Evolutionary conservation across 2,113 vertebrate genomes (phyloP), one percentile per base, ranked within the genome.

Genomic region (Caretta caretta): DNA sequence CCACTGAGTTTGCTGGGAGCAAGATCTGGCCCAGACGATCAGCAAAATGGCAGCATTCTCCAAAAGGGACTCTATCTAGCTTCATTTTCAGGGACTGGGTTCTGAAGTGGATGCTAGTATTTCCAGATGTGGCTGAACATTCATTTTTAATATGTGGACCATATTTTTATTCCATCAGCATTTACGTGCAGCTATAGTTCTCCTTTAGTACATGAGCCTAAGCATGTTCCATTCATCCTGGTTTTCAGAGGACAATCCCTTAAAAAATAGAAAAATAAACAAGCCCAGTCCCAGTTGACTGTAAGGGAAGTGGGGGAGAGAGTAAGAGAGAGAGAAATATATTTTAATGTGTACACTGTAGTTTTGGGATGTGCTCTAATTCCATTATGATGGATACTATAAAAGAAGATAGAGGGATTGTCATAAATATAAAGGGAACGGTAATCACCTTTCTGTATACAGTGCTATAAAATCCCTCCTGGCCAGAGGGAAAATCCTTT

Each of bases 351-450:
- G 29, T 48, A 31, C 0, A 0, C 6, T 80, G 1, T 11, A 69
- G 29, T 82, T 89, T 86, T 87, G 94, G 88, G 14, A 83, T 82
- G 92, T 79, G 83, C 14, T 86, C 90, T 80, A 93, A 50, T 88
- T 90, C 80, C 0, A 0, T 10, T 81, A 25, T 86, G 81, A 85
- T 31, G 78, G 83, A 38, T 46, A 93, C 6, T 9, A 14, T 0
- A 35, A 17, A 89, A 53, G 88, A 78, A 78, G 91, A 92, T 93
- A 88, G 62, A 42, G 49, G 14, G 42, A 42, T 42, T 42, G 42
- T 42, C 42, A 42, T 42, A 42, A 42, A 42, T 42, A 42, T 42
- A 42, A 42, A 42, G 42, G 42, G 42, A 42, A 42, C 42, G 42
- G 42, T 42, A 42, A 42, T 42, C 42, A 42, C 42, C 42, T 42